A percentile compares a stretch with the other conserved stretches of the same genome.
Evolutionary conservation across 1,140 invertebrate species (phyloP).

Genomic region (Trissolcus basalis): DNA sequence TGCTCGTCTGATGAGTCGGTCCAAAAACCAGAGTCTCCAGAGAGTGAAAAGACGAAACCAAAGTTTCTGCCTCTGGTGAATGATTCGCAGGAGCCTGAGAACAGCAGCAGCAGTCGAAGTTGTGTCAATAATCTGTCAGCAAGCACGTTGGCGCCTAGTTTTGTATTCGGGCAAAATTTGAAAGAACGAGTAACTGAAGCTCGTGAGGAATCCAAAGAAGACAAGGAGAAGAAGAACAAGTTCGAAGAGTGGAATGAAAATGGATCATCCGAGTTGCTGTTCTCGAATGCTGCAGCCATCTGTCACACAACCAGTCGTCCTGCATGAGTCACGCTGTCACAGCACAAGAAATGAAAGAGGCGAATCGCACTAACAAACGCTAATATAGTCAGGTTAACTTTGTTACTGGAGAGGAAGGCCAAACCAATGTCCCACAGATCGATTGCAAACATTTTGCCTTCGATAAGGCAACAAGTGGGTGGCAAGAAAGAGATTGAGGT

Average conservation of each 20-base stretch:
- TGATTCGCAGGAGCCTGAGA: slow-evolving; percentile 65
- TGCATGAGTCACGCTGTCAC: slow-evolving; percentile 77
- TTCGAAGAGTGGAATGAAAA: slow-evolving; percentile 74
- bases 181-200: slow-evolving; percentile 85
- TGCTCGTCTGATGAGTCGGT: neutral
- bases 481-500: slow-evolving; percentile 93
- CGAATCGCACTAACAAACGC: slow-evolving; percentile 85
- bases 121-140: slow-evolving; percentile 53
- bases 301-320: slow-evolving; percentile 66
- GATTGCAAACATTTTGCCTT: slow-evolving; percentile 95
- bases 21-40: neutral
- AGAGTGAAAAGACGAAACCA: slow-evolving; percentile 60
- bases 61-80: slow-evolving; percentile 69
- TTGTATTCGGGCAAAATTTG: slow-evolving; percentile 95
- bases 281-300: slow-evolving; percentile 70
- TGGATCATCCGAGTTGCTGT: slow-evolving; percentile 74
- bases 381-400: slow-evolving; percentile 91
- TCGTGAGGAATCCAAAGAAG: slow-evolving; percentile 72
- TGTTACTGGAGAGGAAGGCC: slow-evolving; percentile 94
- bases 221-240: slow-evolving; percentile 73
- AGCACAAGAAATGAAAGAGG: slow-evolving; percentile 90
- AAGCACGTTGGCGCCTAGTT: slow-evolving; percentile 77
- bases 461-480: slow-evolving; percentile 83
- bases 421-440: slow-evolving; percentile 90
- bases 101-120: too few species aligned